A percentile compares a stretch with the other conserved stretches of the same genome.
Conservation (phyloP, 2,888 invertebrate species). For the Dasysyrphus albostriatus region DNA sequence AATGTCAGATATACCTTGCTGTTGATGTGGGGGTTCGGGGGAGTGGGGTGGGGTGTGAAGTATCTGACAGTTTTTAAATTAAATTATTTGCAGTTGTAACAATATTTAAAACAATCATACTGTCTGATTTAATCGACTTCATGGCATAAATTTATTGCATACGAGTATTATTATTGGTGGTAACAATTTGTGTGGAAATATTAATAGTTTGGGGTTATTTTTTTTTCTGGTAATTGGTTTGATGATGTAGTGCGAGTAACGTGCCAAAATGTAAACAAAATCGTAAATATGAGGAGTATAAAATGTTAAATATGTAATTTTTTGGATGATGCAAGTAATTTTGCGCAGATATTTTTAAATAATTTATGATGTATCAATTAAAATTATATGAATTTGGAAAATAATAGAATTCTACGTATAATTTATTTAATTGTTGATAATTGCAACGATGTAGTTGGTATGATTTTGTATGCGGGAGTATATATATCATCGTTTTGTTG, state of each 20-base stretch:
- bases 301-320: conserved; percentile 15
- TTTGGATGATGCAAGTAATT: not conserved
- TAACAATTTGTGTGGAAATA: conserved; percentile 29
- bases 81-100: not conserved
- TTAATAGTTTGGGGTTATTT: conserved; percentile 9
- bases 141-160: conserved; percentile 48
- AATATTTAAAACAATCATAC: conserved; percentile 26
- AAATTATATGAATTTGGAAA: not conserved
- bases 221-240: conserved; percentile 12
- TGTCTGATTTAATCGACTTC: conserved; percentile 50
- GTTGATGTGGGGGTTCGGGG: not conserved
- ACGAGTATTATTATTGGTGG: conserved; percentile 22
- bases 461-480: no score
- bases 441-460: not conserved
- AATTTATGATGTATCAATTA: not conserved
- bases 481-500: no score
- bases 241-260: conserved; percentile 40
- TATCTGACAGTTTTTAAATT: conserved; percentile 10
- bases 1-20: conserved; percentile 24
- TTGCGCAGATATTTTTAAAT: conserved; percentile 15
- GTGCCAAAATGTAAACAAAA: conserved; percentile 54
- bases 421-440: not conserved
- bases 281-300: conserved; percentile 43
- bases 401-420: not conserved
- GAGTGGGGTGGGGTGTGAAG: no score